phyloP scores from a whole-genome alignment of 2,797 vertebrate genomes.

The Vespertilio murinus region DNA sequence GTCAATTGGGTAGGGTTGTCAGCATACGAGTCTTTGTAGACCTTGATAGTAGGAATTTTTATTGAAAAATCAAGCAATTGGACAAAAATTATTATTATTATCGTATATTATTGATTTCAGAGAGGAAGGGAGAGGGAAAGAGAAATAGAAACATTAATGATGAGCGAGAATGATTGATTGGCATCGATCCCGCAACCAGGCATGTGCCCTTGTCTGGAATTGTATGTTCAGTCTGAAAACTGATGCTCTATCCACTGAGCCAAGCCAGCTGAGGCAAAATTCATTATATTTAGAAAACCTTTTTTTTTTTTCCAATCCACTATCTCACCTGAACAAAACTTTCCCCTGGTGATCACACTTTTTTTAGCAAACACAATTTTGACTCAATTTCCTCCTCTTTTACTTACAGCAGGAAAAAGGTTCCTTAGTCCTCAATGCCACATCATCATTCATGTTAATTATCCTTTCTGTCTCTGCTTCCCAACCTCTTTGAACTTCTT shows the following conservation, averaged over 20 bases:
- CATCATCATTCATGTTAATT: background rate
- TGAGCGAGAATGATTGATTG: too few species aligned
- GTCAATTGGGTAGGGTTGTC: background rate
- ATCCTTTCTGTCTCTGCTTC: background rate
- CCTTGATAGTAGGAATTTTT: background rate
- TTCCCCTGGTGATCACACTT: background rate
- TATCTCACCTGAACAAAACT: background rate
- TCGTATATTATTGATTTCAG: too few species aligned
- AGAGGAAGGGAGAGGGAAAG: too few species aligned
- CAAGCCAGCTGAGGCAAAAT: background rate
- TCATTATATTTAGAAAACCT: too few species aligned
- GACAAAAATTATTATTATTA: background rate
- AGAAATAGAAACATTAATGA: too few species aligned
- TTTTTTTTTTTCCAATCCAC: too few species aligned
- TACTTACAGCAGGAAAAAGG: background rate
- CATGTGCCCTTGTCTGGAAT: too few species aligned
- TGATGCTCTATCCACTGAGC: too few species aligned
- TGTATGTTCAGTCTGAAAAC: too few species aligned
- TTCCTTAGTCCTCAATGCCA: background rate
- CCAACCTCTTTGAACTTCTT: background rate
- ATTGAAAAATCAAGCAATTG: background rate
- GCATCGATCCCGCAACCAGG: too few species aligned
- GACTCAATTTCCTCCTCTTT: background rate
- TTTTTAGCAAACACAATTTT: background rate
- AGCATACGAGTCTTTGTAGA: background rate